Evolutionary conservation across 2,888 invertebrate species (phyloP).

Genomic region (Poecilus cupreus): DNA sequence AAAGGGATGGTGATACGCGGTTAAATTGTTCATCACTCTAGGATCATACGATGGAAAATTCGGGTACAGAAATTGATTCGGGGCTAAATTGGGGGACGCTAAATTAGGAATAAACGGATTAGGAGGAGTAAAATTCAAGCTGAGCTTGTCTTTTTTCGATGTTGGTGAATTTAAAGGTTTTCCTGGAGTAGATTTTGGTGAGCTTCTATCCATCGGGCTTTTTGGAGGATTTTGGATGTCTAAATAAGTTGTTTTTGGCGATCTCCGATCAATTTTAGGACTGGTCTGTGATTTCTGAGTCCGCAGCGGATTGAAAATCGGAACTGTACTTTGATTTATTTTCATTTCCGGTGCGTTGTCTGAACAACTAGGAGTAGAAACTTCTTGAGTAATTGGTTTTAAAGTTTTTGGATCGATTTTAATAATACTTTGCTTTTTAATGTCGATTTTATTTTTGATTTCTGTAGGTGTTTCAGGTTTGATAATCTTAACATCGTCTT

Average conservation of each 20-base stretch:
- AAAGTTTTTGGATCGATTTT: slow-evolving; percentile 78
- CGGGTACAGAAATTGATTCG: slow-evolving; percentile 70
- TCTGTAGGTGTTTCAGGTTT: slow-evolving; percentile 27
- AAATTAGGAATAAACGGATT: slow-evolving; percentile 72
- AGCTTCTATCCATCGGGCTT: slow-evolving; percentile 39
- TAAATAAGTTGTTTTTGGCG: slow-evolving; percentile 65
- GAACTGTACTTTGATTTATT: slow-evolving; percentile 72
- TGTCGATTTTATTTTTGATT: slow-evolving; percentile 67
- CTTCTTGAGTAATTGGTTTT: slow-evolving; percentile 73
- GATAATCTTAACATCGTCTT: slow-evolving; percentile 47
- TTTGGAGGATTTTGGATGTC: slow-evolving; percentile 5
- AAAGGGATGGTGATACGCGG: slow-evolving; percentile 68
- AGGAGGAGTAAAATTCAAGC: slow-evolving; percentile 70
- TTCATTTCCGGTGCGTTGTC: slow-evolving; percentile 66
- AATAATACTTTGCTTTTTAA: slow-evolving; percentile 70
- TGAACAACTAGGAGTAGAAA: slow-evolving; percentile 62
- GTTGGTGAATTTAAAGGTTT: slow-evolving; percentile 38
- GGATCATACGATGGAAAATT: slow-evolving; percentile 71
- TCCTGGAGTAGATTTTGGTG: slow-evolving; percentile 9
- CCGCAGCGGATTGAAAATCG: slow-evolving; percentile 72
- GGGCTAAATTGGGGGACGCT: slow-evolving; percentile 69
- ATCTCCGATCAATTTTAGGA: slow-evolving; percentile 68
- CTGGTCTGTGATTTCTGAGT: slow-evolving; percentile 67
- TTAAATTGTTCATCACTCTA: slow-evolving; percentile 67
- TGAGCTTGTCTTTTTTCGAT: slow-evolving; percentile 66